Evolutionary conservation across 2,888 invertebrate genomes (phyloP).

Genomic region (Erebia epiphron): DNA sequence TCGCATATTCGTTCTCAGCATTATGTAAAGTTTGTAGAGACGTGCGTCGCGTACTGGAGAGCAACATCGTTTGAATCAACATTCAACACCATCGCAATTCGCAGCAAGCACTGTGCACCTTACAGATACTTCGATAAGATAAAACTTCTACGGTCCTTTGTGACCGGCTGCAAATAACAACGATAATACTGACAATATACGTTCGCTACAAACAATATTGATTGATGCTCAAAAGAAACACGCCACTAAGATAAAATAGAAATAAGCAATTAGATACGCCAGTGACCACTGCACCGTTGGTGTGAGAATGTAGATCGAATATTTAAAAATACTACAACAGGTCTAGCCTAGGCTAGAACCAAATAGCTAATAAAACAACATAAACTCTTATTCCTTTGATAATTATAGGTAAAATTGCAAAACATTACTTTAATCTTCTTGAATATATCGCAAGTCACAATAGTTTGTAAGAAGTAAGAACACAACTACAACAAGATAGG

Average conservation of each 20-base stretch:
- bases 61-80: conserved; percentile 67
- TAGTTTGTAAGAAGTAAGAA: no score
- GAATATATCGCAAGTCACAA: no score
- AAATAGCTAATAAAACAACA: no score
- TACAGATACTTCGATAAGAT: conserved; percentile 73
- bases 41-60: conserved; percentile 69
- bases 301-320: no score
- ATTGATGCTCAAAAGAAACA: conserved; percentile 26
- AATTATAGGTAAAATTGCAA: not conserved
- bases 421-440: no score
- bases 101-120: conserved; percentile 49
- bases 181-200: conserved; percentile 32
- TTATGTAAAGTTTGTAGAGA: conserved; percentile 49
- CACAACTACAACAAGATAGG: not conserved
- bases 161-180: conserved; percentile 53
- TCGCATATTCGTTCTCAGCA: conserved; percentile 41
- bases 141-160: conserved; percentile 53
- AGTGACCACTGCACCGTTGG: no score
- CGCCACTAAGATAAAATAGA: not conserved
- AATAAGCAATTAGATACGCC: not conserved
- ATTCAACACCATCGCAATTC: conserved; percentile 46
- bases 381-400: not conserved
- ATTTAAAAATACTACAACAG: no score
- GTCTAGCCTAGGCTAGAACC: no score
- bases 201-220: conserved; percentile 42